Evolutionary conservation across 2,888 invertebrate species (phyloP).

Genomic region (Cremastinae sp.): DNA sequence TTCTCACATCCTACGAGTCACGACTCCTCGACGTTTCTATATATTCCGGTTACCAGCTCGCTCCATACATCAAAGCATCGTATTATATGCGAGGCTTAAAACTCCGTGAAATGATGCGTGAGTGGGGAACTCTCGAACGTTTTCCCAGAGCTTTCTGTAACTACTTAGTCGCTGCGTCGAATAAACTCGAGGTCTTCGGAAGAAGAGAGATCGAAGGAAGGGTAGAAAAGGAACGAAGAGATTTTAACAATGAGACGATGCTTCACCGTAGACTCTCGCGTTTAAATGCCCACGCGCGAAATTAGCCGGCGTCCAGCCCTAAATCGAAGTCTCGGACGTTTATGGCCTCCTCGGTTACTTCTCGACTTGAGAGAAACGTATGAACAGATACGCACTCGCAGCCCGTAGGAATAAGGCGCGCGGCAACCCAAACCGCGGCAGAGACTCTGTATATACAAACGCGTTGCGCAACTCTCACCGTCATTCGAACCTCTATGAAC

Average conservation of each 20-base stretch:
- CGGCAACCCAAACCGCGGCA: too few relatives aligned
- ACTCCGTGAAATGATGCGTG: slow-evolving; percentile 11
- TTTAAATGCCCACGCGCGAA: slow-evolving; percentile 60
- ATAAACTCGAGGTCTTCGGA: neutral
- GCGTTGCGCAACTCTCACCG: slow-evolving; percentile 3
- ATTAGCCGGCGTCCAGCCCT: slow-evolving; percentile 59
- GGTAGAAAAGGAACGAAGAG: slow-evolving; percentile 11
- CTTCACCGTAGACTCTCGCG: slow-evolving; percentile 28
- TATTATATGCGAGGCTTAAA: too few relatives aligned
- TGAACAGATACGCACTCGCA: slow-evolving; percentile 28
- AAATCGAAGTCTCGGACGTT: slow-evolving; percentile 59
- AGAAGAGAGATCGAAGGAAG: neutral
- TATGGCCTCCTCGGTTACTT: slow-evolving; percentile 55
- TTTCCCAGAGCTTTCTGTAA: slow-evolving; percentile 18
- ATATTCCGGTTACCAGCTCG: too few relatives aligned
- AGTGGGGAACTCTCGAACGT: slow-evolving; percentile 32
- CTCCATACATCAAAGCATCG: too few relatives aligned
- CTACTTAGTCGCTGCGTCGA: slow-evolving; percentile 12
- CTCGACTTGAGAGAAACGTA: slow-evolving; percentile 31
- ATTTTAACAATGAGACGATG: slow-evolving; percentile 49
- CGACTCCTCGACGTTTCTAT: too few relatives aligned
- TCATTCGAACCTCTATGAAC: slow-evolving; percentile 11
- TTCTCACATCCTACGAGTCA: slow-evolving; percentile 14
- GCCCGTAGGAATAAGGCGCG: too few relatives aligned
- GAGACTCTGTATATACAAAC: slow-evolving; percentile 13